Evolutionary conservation across 1,140 invertebrate species (phyloP).

Genomic region (Contarinia nasturtii): DNA sequence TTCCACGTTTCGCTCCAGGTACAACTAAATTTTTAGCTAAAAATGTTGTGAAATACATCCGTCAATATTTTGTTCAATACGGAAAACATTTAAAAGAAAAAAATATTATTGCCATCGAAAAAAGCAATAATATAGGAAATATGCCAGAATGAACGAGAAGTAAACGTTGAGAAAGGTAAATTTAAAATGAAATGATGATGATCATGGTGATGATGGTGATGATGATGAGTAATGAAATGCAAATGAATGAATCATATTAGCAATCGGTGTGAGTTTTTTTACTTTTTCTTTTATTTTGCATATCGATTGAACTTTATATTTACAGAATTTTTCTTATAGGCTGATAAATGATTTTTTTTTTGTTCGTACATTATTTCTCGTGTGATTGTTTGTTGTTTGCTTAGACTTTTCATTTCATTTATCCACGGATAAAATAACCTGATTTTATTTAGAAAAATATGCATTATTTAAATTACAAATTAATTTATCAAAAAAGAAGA

Average conservation of each 20-base stretch:
- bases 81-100: background rate
- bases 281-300: too few species aligned
- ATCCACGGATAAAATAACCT: background rate
- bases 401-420: background rate
- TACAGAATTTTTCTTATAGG: background rate
- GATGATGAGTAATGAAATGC: too few species aligned
- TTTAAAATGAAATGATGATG: too few species aligned
- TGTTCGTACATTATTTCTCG: background rate
- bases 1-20: conserved; percentile 34
- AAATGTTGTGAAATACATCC: conserved; percentile 4
- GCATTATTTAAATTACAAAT: too few species aligned
- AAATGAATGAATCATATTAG: too few species aligned
- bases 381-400: background rate
- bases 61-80: background rate
- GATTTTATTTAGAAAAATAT: background rate
- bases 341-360: background rate
- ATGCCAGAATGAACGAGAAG: too few species aligned
- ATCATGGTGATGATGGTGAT: too few species aligned
- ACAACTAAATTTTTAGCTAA: conserved; percentile 5
- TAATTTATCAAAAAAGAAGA: too few species aligned
- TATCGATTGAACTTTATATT: background rate
- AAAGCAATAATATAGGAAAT: too few species aligned
- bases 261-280: too few species aligned
- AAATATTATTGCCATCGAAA: too few species aligned
- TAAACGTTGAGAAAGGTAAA: too few species aligned